Percentiles rank a stretch among this genome's conserved stretches.
Evolutionary conservation across 2,888 invertebrate genomes (phyloP).

Genomic region (Lochmaea capreae): DNA sequence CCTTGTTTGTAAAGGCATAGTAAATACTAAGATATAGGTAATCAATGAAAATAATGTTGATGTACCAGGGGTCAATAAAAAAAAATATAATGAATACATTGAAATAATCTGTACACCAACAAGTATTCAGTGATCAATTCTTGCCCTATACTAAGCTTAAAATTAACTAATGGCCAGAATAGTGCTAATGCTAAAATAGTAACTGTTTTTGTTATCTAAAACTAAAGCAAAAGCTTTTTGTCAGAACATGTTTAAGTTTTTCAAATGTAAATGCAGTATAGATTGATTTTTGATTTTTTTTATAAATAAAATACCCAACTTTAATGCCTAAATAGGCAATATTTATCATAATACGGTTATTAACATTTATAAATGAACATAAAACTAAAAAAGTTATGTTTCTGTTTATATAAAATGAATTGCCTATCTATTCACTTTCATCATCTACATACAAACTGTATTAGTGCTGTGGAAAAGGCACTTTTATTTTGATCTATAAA

Average conservation of each 20-base stretch:
- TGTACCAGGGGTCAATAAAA: background rate
- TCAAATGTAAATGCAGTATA: conserved; percentile 15
- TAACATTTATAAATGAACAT: too few relatives aligned
- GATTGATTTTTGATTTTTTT: conserved; percentile 6
- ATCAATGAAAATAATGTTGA: conserved; percentile 6
- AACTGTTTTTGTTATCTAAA: conserved; percentile 27
- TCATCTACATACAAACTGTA: background rate
- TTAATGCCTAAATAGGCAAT: too few relatives aligned
- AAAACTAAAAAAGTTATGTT: too few relatives aligned
- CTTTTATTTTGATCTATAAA: background rate
- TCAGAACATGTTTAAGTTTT: conserved; percentile 12
- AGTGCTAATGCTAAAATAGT: conserved; percentile 28
- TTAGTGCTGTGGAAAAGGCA: background rate
- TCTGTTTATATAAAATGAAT: too few relatives aligned
- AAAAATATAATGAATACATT: background rate
- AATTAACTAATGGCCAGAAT: conserved; percentile 12
- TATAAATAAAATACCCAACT: background rate
- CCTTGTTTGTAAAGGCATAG: conserved; percentile 4
- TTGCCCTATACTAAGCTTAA: conserved; percentile 3
- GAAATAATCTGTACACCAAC: background rate
- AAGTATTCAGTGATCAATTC: conserved; percentile 4
- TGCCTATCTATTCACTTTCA: too few relatives aligned
- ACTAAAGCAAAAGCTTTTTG: conserved; percentile 30
- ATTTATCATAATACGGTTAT: too few relatives aligned
- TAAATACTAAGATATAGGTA: background rate